These are phyloP conservation scores for Styela clava DNA, from an alignment of 23 tunicate species.

Conservation along the genomic window DNA sequence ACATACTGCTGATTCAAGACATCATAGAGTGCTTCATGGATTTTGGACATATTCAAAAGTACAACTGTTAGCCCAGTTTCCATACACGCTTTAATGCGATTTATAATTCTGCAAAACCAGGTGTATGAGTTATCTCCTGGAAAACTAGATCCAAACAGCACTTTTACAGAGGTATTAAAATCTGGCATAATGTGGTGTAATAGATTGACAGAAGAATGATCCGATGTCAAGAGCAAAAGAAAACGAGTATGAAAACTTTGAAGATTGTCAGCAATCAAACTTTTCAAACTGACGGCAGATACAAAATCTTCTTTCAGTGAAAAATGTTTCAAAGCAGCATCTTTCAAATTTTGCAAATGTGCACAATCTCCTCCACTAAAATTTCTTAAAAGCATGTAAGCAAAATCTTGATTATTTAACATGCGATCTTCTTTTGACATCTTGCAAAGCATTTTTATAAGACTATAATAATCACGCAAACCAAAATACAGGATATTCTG, in stretches of 20 bases:
- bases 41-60: conserved; percentile 56
- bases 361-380: conserved; percentile 42
- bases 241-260: conserved; percentile 51
- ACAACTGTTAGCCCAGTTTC: conserved; percentile 57
- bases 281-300: conserved; percentile 2
- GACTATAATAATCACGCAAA: conserved; percentile 64
- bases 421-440: background rate
- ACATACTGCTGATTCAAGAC: conserved; percentile 75
- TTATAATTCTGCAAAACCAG: conserved; percentile 54
- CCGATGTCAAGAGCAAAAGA: conserved; percentile 53
- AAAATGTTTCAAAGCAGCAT: conserved; percentile 21
- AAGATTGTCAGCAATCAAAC: conserved; percentile 42
- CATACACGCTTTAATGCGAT: conserved; percentile 59
- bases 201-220: conserved; percentile 54
- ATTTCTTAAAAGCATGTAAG: conserved; percentile 34
- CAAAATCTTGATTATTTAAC: conserved; percentile 19
- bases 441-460: conserved; percentile 55
- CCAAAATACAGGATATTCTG: conserved; percentile 62
- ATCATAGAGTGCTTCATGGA: conserved; percentile 71
- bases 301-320: background rate
- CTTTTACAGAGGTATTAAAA: conserved; percentile 19
- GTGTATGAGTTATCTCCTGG: conserved; percentile 61
- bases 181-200: conserved; percentile 24
- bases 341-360: conserved; percentile 11
- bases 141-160: conserved; percentile 66